Base-by-base conservation (phyloP, 2,797 vertebrate species). In the Parauchenoglanis punctatus region DNA sequence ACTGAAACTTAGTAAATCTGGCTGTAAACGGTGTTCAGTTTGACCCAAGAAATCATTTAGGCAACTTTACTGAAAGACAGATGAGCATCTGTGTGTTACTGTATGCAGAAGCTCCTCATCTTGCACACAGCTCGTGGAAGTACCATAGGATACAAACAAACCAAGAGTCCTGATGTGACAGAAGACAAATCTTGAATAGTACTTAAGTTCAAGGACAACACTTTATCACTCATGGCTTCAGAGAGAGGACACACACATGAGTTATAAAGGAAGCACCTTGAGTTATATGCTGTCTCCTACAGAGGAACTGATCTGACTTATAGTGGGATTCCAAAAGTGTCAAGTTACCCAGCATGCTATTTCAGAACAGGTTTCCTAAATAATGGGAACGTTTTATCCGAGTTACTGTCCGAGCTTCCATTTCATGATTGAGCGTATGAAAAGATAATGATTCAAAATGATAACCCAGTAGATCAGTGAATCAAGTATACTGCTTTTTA, bases 261-360 rank as follows among this genome's bases (percentile, higher is more conserved):
- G 68, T 81, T 72, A 89, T 76, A 76, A 83, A 87, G 83, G 84
- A 89, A 87, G 75, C 76, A 58, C 40, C 49, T 81, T 77, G 85
- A 88, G 56, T 87, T 87, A 88, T 85, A 49, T 58, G 7, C 11
- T 46, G 86, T 81, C 85, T 89, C 72, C 46, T 10, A n/a, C 68
- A 85, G 78, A 84, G 83, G 75, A 90, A 85, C 73, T 73, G 81
- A 65, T 68, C 28, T 88, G 88, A 88, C 44, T 84, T 88, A 84
- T 86, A 65, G 68, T 4, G 28, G 44, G 25, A 65, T 84, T 85
- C 86, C 63, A 59, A 81, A 81, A 88, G 85, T 63, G 56, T 63
- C 44, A 56, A 72, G 70, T 90, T 87, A 86, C 80, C 23, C 15
- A 70, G 58, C 54, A 56, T 81, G 72, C 68, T 59, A 25, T 70